A percentile compares a stretch with the other conserved stretches of the same genome.
These are phyloP conservation scores for Enoplosus armatus DNA, from an alignment of 2,797 vertebrate species.

Conservation along the genomic window DNA sequence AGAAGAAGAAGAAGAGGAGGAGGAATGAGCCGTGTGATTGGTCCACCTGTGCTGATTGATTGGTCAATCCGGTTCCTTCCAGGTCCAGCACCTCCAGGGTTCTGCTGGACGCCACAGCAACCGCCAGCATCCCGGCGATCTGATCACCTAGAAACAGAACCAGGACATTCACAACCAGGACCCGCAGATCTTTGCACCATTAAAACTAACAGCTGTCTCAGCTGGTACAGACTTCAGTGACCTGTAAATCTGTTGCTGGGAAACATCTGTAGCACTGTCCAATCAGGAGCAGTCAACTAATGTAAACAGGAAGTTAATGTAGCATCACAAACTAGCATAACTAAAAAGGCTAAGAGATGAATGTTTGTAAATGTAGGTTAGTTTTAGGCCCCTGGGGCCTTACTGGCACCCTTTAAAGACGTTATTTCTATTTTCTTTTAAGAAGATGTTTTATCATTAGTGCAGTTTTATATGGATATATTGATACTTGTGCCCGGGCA, in stretches of 20 bases:
- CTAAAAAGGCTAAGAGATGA: background rate
- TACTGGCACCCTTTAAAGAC: no score
- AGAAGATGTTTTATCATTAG: no score
- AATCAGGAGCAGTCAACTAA: background rate
- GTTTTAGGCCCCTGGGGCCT: no score
- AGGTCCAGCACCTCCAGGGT: constrained; percentile 95
- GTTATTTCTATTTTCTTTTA: no score
- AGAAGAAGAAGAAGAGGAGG: background rate
- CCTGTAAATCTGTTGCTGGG: background rate
- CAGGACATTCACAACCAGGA: background rate
- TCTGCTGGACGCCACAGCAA: constrained; percentile 95
- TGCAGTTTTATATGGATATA: no score
- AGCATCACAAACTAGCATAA: background rate
- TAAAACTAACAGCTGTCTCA: background rate
- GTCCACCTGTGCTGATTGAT: constrained; percentile 86
- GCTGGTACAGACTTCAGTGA: background rate
- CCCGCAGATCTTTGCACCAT: background rate
- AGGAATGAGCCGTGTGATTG: background rate
- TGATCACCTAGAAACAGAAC: constrained; percentile 88
- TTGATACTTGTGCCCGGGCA: no score
- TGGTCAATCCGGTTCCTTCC: constrained; percentile 95
- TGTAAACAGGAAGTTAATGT: background rate
- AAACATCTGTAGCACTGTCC: background rate
- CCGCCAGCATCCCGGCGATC: constrained; percentile 92
- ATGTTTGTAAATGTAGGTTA: background rate